Conservation (phyloP, 2,888 invertebrate species). For the Spialia ferax region DNA sequence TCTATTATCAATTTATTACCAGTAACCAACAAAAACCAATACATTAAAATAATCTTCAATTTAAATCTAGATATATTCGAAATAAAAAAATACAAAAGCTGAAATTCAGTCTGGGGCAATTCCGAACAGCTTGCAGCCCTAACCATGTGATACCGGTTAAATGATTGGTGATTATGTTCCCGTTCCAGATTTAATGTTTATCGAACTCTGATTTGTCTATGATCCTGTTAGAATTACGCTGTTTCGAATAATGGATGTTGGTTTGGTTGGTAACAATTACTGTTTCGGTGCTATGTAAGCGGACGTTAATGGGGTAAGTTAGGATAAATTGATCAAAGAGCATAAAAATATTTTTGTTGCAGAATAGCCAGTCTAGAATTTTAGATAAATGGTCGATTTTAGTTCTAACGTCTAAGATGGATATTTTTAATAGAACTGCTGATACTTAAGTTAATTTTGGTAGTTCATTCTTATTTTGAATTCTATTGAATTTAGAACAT, state of each 20-base stretch:
- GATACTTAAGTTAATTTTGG: no score
- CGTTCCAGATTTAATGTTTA: constrained; percentile 49
- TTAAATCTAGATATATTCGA: neutral
- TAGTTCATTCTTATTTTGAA: no score
- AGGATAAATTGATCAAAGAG: constrained; percentile 18
- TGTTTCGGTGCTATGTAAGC: constrained; percentile 34
- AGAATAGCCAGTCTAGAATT: neutral
- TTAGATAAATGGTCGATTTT: no score
- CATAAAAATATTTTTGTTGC: constrained; percentile 1
- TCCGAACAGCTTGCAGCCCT: neutral
- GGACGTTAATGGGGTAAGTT: constrained; percentile 30
- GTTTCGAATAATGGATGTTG: constrained; percentile 42
- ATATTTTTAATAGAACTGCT: no score
- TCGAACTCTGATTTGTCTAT: constrained; percentile 53
- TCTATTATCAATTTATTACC: no score
- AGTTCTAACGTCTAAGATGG: no score
- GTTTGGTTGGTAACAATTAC: constrained; percentile 38
- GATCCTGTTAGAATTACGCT: constrained; percentile 44
- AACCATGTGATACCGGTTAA: constrained; percentile 49
- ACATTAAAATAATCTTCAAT: no score
- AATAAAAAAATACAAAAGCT: no score
- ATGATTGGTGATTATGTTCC: constrained; percentile 50
- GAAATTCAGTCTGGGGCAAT: neutral
- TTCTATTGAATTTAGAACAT: no score
- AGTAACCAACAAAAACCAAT: no score